Evolutionary conservation across 1,140 invertebrate species (phyloP).

Genomic region (Eumaeus atala): DNA sequence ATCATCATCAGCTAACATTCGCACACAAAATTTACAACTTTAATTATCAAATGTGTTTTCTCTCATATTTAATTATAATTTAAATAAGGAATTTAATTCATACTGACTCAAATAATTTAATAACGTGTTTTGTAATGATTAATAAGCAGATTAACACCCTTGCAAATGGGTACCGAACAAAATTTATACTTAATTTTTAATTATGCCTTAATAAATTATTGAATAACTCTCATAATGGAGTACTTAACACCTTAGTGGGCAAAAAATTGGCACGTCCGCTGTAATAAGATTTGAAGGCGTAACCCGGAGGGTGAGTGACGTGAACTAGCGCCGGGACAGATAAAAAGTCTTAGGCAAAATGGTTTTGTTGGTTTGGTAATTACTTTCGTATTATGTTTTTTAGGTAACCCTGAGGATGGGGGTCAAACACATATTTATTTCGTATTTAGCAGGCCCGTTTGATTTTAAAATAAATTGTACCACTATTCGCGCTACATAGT

Average conservation of each 20-base stretch:
- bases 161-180: slow-evolving; percentile 24
- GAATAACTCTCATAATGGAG: slow-evolving; percentile 43
- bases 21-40: no score
- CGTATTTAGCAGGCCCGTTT: no score
- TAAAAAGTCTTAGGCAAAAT: slow-evolving; percentile 10
- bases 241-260: slow-evolving; percentile 45
- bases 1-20: not conserved
- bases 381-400: slow-evolving; percentile 6
- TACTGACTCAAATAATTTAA: no score
- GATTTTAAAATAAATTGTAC: no score
- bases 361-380: not conserved
- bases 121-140: slow-evolving; percentile 16
- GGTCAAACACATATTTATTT: no score
- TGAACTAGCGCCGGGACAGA: slow-evolving; percentile 11
- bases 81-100: no score
- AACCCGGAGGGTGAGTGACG: slow-evolving; percentile 17
- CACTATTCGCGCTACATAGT: no score
- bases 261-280: slow-evolving; percentile 41
- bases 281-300: slow-evolving; percentile 17
- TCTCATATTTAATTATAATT: slow-evolving; percentile 6
- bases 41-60: no score
- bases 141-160: slow-evolving; percentile 44
- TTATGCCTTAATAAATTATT: slow-evolving; percentile 42
- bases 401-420: not conserved
- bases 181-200: slow-evolving; percentile 58